Conservation (phyloP, 2,888 invertebrate species). For the Idaea dimidiata region DNA sequence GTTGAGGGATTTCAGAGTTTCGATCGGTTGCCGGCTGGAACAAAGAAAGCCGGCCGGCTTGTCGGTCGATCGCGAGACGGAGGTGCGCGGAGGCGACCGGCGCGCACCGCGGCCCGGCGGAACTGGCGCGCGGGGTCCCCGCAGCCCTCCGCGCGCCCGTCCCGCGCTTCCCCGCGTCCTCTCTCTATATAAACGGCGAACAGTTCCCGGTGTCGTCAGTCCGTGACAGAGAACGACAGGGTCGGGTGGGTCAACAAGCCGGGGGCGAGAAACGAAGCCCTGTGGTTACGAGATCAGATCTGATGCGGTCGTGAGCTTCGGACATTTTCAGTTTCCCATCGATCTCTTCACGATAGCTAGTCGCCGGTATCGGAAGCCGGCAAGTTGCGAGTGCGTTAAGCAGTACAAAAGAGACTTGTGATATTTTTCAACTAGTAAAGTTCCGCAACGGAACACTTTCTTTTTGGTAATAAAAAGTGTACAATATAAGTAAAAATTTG, state of each 20-base stretch:
- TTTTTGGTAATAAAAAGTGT: slow-evolving; percentile 73
- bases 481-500: slow-evolving; percentile 80
- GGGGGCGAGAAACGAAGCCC: slow-evolving; percentile 74
- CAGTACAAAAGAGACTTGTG: slow-evolving; percentile 81
- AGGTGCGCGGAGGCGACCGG: slow-evolving; percentile 39
- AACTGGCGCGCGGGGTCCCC: slow-evolving; percentile 59
- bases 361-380: slow-evolving; percentile 65
- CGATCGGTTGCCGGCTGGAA: slow-evolving; percentile 33
- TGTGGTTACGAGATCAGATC: slow-evolving; percentile 79
- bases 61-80: slow-evolving; percentile 1
- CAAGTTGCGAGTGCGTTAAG: slow-evolving; percentile 68
- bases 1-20: not conserved
- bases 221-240: slow-evolving; percentile 75
- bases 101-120: slow-evolving; percentile 47
- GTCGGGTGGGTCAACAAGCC: slow-evolving; percentile 75
- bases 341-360: slow-evolving; percentile 72
- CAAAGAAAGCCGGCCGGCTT: slow-evolving; percentile 77
- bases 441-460: slow-evolving; percentile 72
- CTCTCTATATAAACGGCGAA: slow-evolving; percentile 71
- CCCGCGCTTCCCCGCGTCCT: slow-evolving; percentile 63
- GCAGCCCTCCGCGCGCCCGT: slow-evolving; percentile 70
- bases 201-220: slow-evolving; percentile 69
- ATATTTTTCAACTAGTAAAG: slow-evolving; percentile 78
- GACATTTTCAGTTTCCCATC: slow-evolving; percentile 67
- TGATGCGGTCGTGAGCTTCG: slow-evolving; percentile 74